Percentiles rank a stretch among this genome's conserved stretches.
Evolutionary conservation across 2,113 vertebrate genomes (phyloP).

Genomic region (Cephalopterus ornatus): DNA sequence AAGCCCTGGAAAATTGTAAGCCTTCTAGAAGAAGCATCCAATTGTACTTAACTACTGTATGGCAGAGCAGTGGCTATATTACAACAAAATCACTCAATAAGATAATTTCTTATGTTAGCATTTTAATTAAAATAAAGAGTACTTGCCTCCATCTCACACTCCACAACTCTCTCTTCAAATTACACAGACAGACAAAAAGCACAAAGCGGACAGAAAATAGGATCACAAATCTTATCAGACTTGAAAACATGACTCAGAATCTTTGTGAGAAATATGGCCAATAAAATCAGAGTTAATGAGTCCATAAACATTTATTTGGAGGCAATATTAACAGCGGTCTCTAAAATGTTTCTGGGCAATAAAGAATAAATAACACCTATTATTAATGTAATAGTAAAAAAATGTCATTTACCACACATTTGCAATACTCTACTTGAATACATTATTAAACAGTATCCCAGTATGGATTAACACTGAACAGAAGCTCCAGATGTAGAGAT

Average conservation of each 20-base stretch:
- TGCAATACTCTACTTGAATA: constrained; percentile 30
- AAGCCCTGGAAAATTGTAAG: constrained; percentile 62
- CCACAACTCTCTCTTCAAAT: constrained; percentile 23
- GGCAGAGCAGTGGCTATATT: constrained; percentile 58
- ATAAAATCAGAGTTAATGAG: constrained; percentile 43
- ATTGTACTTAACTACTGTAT: constrained; percentile 71
- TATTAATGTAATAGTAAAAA: constrained; percentile 46
- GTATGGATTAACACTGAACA: constrained; percentile 35
- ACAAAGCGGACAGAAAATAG: constrained; percentile 32
- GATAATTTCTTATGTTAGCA: constrained; percentile 60
- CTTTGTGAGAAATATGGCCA: constrained; percentile 30
- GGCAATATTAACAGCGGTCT: background rate
- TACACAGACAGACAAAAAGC: constrained; percentile 26
- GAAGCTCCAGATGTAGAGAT: constrained; percentile 50
- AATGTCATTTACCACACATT: constrained; percentile 10
- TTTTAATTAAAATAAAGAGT: constrained; percentile 75
- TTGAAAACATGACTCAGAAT: constrained; percentile 34
- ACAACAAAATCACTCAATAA: constrained; percentile 64
- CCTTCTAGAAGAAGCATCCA: constrained; percentile 67
- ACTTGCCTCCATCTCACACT: constrained; percentile 32
- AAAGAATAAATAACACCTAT: constrained; percentile 45
- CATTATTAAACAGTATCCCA: constrained; percentile 37
- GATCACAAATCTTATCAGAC: constrained; percentile 24
- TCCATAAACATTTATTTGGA: constrained; percentile 35
- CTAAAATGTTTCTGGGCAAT: constrained; percentile 10